phyloP scores from a whole-genome alignment of 2,888 invertebrate species.

The Melinaea marsaeus region DNA sequence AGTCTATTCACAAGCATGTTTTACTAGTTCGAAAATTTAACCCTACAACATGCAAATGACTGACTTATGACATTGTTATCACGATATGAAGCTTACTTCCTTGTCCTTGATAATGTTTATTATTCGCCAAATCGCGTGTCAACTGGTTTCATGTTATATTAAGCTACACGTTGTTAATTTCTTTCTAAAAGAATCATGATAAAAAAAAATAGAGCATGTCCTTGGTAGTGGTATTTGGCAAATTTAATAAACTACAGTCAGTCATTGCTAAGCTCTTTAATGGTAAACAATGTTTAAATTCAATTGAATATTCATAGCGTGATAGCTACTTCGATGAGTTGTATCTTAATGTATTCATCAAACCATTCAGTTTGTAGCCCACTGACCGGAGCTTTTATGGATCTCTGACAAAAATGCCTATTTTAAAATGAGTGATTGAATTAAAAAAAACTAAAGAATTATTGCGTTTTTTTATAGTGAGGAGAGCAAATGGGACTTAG shows the following conservation, averaged over 20 bases:
- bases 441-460: too few relatives aligned
- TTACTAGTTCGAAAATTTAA: slow-evolving; percentile 9
- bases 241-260: background rate
- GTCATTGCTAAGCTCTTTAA: too few relatives aligned
- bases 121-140: slow-evolving; percentile 31
- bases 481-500: too few relatives aligned
- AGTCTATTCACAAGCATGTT: background rate
- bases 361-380: too few relatives aligned
- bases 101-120: slow-evolving; percentile 29
- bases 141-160: slow-evolving; percentile 13
- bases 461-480: too few relatives aligned
- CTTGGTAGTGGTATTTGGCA: background rate
- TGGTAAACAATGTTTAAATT: background rate
- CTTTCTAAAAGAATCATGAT: background rate
- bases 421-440: too few relatives aligned
- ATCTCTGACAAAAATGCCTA: too few relatives aligned
- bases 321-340: too few relatives aligned
- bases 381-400: too few relatives aligned
- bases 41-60: slow-evolving; percentile 25
- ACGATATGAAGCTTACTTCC: slow-evolving; percentile 30
- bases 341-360: too few relatives aligned
- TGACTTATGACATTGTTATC: slow-evolving; percentile 26
- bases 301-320: too few relatives aligned
- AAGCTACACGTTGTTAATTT: slow-evolving; percentile 7
- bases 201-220: background rate